A percentile compares a stretch with the other conserved stretches of the same genome.
Conservation (phyloP, 2,113 vertebrate species). For the Daphoenositta chrysoptera region DNA sequence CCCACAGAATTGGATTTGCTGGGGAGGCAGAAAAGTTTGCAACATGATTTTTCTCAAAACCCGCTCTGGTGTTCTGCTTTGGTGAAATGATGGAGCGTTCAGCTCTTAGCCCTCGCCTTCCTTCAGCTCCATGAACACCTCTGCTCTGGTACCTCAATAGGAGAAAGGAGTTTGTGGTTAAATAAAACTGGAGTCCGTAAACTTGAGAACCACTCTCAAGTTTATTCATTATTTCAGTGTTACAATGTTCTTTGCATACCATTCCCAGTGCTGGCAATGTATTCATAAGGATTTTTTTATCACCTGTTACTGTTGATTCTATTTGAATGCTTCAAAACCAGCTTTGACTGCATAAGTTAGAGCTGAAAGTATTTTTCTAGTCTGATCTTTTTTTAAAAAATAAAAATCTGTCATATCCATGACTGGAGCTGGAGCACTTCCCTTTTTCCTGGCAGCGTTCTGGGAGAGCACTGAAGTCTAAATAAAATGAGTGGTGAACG, state of each 20-base stretch:
- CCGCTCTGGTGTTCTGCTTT: neutral
- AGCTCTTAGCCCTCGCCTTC: neutral
- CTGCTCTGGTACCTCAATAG: fast-evolving
- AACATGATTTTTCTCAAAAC: neutral
- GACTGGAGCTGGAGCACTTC: neutral
- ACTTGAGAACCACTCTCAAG: neutral
- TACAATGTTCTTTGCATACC: neutral
- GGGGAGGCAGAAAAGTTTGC: neutral
- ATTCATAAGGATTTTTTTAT: neutral
- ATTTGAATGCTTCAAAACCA: neutral
- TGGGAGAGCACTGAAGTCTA: slow-evolving; percentile 4
- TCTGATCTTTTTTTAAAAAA: neutral
- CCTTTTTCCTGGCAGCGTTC: neutral
- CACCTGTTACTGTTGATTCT: slow-evolving; percentile 3
- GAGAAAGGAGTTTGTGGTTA: neutral
- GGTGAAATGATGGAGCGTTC: no score
- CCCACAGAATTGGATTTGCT: neutral
- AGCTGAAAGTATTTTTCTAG: slow-evolving; percentile 62
- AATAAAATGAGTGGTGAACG: neutral
- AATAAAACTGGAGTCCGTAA: neutral
- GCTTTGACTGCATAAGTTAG: neutral
- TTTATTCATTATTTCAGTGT: neutral
- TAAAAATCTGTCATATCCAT: neutral
- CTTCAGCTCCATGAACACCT: neutral
- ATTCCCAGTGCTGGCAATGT: neutral